A percentile compares a stretch with the other conserved stretches of the same genome.
These are phyloP conservation scores for Tholera decimalis DNA, from an alignment of 2,888 invertebrate genomes.

Conservation along the genomic window DNA sequence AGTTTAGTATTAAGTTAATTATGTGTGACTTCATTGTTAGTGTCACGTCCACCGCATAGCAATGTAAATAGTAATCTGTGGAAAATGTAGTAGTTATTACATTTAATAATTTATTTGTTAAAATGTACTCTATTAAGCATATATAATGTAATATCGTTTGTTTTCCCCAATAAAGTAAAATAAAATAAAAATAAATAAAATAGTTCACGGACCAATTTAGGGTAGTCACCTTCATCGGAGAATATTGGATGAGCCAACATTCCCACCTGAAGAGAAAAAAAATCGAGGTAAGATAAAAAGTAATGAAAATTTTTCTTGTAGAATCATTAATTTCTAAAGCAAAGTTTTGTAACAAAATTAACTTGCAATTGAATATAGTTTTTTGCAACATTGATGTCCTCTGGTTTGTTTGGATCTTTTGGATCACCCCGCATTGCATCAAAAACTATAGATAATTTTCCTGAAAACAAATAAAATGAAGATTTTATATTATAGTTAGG, in stretches of 20 bases:
- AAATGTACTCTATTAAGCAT: too few species aligned
- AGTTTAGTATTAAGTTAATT: too few species aligned
- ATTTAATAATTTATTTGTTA: too few species aligned
- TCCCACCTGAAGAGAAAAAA: conserved; percentile 77
- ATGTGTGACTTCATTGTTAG: too few species aligned
- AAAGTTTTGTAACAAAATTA: conserved; percentile 62
- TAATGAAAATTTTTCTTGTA: neutral
- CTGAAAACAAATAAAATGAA: too few species aligned
- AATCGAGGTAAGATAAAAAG: neutral
- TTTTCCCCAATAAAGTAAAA: too few species aligned
- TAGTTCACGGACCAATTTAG: conserved; percentile 82
- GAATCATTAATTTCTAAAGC: neutral
- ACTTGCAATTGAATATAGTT: conserved; percentile 91
- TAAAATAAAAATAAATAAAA: too few species aligned
- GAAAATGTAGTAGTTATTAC: too few species aligned
- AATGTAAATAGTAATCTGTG: too few species aligned
- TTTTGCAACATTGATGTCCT: conserved; percentile 90
- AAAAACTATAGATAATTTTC: conserved; percentile 91
- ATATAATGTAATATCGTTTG: too few species aligned
- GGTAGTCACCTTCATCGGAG: conserved; percentile 87
- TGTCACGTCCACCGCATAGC: too few species aligned
- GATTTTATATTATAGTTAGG: too few species aligned
- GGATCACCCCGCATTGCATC: conserved; percentile 91
- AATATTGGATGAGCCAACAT: conserved; percentile 89
- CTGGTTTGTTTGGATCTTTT: conserved; percentile 78